phyloP scores from a whole-genome alignment of 2,888 invertebrate genomes.

The Teinopalpus imperialis region DNA sequence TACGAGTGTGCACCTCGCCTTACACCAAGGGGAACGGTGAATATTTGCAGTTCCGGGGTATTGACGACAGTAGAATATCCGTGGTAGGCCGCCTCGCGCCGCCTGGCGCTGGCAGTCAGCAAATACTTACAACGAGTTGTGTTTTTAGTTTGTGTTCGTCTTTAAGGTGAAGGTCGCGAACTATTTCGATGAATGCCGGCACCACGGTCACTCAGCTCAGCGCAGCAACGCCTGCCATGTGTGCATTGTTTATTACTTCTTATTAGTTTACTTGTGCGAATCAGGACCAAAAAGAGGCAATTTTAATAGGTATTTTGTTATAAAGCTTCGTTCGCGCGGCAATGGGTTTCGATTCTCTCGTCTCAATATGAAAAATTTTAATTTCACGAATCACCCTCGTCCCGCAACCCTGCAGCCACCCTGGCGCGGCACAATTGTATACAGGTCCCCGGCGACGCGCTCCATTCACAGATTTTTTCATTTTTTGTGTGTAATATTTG shows the following conservation, averaged over 20 bases:
- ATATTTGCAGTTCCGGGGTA: background rate
- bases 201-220: too few species aligned
- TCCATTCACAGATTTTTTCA: conserved; percentile 4
- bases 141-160: too few species aligned
- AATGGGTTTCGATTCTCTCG: conserved; percentile 10
- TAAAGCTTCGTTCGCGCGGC: conserved; percentile 2
- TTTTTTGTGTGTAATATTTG: too few species aligned
- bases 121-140: too few species aligned
- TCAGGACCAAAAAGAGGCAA: conserved; percentile 1
- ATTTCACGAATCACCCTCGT: background rate
- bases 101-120: background rate
- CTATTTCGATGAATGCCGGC: too few species aligned
- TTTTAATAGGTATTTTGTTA: conserved; percentile 3
- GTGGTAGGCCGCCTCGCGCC: background rate
- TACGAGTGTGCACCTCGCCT: too few species aligned
- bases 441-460: background rate
- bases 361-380: conserved; percentile 22
- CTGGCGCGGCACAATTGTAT: too few species aligned
- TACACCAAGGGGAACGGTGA: too few species aligned
- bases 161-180: too few species aligned
- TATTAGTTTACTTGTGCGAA: too few species aligned
- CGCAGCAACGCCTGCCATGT: too few species aligned
- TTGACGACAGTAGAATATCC: background rate
- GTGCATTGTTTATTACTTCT: too few species aligned
- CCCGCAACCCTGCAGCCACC: background rate